These are phyloP conservation scores for Calosoma granatense DNA, from an alignment of 1,140 invertebrate species.

Conservation along the genomic window DNA sequence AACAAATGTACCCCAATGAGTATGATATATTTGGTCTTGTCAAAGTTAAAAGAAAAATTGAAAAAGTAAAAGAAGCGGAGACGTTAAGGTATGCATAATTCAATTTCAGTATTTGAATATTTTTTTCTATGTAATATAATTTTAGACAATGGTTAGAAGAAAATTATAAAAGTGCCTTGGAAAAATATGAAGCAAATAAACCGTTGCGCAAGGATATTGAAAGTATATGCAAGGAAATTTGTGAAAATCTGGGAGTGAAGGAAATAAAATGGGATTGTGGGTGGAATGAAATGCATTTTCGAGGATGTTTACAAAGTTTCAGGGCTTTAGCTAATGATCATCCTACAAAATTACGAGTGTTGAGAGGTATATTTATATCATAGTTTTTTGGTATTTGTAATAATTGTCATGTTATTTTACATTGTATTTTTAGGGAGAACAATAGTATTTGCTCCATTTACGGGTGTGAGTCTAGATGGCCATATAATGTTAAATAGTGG, in stretches of 20 bases:
- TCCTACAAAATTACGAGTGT: constrained; percentile 50
- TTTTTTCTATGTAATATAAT: constrained; percentile 14
- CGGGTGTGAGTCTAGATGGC: constrained; percentile 79
- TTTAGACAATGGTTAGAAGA: constrained; percentile 52
- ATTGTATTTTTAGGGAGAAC: constrained; percentile 45
- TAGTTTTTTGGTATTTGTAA: constrained; percentile 2
- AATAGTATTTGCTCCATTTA: constrained; percentile 76
- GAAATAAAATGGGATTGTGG: constrained; percentile 68
- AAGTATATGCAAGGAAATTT: constrained; percentile 46
- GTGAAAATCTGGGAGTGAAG: constrained; percentile 42
- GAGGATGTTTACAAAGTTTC: constrained; percentile 71
- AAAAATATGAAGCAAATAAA: constrained; percentile 46
- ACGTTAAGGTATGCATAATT: constrained; percentile 29
- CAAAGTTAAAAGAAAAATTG: constrained; percentile 41
- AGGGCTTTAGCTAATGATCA: constrained; percentile 60
- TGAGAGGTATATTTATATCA: constrained; percentile 44
- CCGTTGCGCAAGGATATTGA: constrained; percentile 56
- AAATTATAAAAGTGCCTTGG: constrained; percentile 49
- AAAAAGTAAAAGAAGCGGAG: constrained; percentile 38
- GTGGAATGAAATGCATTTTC: constrained; percentile 79
- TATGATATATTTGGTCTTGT: constrained; percentile 39
- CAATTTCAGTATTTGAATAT: constrained; percentile 11
- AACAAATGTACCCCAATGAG: constrained; percentile 37
- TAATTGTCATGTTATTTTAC: constrained; percentile 11
- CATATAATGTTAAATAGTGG: constrained; percentile 80